Evolutionary conservation across 2,113 vertebrate species (phyloP), one percentile per base, ranked within the genome.

Genomic region (Microtus ochrogaster): DNA sequence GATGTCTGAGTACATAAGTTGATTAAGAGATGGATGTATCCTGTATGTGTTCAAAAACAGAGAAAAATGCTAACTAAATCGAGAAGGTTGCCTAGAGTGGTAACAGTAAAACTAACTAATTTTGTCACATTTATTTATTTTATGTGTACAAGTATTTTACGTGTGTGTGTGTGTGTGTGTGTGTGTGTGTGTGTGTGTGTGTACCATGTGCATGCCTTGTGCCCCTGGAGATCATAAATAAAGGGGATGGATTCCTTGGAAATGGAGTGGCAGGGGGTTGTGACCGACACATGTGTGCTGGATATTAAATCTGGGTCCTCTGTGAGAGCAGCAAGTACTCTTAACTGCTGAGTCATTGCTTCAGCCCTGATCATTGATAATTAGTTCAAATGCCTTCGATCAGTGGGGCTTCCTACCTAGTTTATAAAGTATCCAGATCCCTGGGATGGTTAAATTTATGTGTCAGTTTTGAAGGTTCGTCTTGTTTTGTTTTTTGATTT

Each of bases 1-100:
- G 36, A 58, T 65, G 39, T 92, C 82, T 93, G 58, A 63, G 39
- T 74, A 92, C 83, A 79, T 91, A 22, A 94, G 93, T 92, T 61
- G 52, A 83, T 52, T n/a, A 65, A 86, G 76, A 82, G 73, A 86
- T 82, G 58, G 68, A 47, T 5, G 19, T 68, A 8, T 28, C 6
- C 26, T 28, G 1, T 14, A 30, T 87, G 52, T 93, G 76, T 88
- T 77, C 85, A 88, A 44, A 94, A 76, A 14, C 58, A 49, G 39
- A 92, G 65, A 66, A 93, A 84, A 93, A 49, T n/a, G 6, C 39
- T 79, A 39, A 36, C 61, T 88, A 79, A 83, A 70, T 79, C 74
- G 93, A 76, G 63, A 28, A 22, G 41, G 4, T 36, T 84, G 41
- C 24, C 5, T 30, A 70, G 55, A 28, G 14, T 65, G 85, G 55